A percentile compares a stretch with the other conserved stretches of the same genome.
phyloP scores from a whole-genome alignment of 1,140 invertebrate genomes.

The Goniozus legneri region DNA sequence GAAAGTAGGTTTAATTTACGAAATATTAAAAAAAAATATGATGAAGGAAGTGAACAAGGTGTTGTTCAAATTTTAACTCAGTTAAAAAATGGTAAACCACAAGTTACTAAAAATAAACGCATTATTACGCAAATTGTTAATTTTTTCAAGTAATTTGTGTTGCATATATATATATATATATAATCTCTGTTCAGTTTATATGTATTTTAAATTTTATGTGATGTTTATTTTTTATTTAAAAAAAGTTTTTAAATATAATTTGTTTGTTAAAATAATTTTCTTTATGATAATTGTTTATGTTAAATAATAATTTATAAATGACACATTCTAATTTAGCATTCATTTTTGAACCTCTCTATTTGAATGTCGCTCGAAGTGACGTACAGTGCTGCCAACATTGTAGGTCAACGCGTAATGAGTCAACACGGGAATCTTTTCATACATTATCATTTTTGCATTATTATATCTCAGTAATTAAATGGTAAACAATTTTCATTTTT shows the following conservation, averaged over 20 bases:
- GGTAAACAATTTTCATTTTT: background rate
- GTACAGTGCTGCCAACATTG: background rate
- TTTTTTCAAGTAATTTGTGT: constrained; percentile 2
- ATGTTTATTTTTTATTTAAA: background rate
- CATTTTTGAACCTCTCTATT: background rate
- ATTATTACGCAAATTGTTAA: constrained; percentile 10
- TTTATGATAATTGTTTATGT: background rate
- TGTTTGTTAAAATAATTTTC: no score
- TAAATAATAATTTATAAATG: constrained; percentile 1
- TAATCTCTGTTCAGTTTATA: background rate
- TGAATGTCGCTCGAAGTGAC: background rate
- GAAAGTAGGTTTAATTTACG: constrained; percentile 10
- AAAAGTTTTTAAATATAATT: no score
- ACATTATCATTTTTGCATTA: background rate
- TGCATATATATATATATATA: background rate
- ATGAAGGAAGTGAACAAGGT: background rate
- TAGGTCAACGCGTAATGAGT: background rate
- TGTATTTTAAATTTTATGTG: background rate
- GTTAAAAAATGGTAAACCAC: constrained; percentile 7
- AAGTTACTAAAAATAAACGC: constrained; percentile 13
- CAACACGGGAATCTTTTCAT: background rate
- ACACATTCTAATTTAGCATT: background rate
- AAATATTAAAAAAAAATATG: constrained; percentile 13
- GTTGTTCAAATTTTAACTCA: constrained; percentile 13
- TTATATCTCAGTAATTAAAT: background rate